Base-by-base conservation (phyloP, 2,797 vertebrate genomes). In the Crax fasciolata region DNA sequence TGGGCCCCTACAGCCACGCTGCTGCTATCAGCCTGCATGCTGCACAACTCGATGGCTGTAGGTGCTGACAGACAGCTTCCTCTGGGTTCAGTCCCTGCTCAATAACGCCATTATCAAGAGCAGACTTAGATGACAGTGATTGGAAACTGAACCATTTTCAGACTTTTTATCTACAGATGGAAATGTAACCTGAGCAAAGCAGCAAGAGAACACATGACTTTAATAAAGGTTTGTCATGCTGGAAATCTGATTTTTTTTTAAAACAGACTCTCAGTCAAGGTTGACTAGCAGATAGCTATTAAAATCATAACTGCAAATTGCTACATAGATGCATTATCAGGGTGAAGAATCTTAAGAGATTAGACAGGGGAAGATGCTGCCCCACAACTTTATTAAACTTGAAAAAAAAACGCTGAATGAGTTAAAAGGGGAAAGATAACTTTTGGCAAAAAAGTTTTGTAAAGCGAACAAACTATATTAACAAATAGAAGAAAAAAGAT, bases 51-150 rank as follows among this genome's bases (percentile, higher is more conserved):
- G 86, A 74, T 59, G 92, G 72, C 65, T 79, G 82, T 9, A 90
- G 90, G 96, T 62, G 89, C 93, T 89, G 95, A 97, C 73, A 84
- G 80, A 95, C 71, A 84, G 20, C 77, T 94, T 94, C 91, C 94
- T 90, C 46, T 0, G 0, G 23, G 14, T 5, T 35, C 93, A 75
- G 20, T 48, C 70, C 51, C 86, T 71, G 67, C 89, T 89, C 91
- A 93, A 24, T 83, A 73, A 81, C 90, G 58, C 49, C 95, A 68
- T 70, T 95, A 96, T 92, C 51, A 89, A 96, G 58, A 92, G 72
- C 91, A 96, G 94, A 57, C 84, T 68, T 68, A 80, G 94, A 94
- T 86, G 91, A 86, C 79, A 85, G 61, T 43, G 78, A 94, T 39
- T 92, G 80, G 81, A 95, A 95, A 92, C 39, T 4, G 23, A 82